These are phyloP conservation scores for Pelochelys cantorii DNA, from an alignment of 2,797 vertebrate genomes.

Conservation along the genomic window DNA sequence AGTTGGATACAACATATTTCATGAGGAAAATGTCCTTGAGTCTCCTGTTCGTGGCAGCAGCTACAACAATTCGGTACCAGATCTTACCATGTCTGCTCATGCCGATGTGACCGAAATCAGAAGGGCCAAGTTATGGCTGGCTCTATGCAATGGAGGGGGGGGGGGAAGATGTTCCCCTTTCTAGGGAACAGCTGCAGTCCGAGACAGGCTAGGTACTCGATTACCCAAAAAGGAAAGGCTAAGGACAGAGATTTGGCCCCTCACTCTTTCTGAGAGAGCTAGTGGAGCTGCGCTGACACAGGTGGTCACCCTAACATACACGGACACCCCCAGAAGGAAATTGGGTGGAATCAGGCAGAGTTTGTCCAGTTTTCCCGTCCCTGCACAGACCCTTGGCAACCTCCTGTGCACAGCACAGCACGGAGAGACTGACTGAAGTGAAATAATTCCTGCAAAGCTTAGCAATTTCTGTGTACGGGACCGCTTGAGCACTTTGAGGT, in stretches of 20 bases:
- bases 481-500: fast-evolving
- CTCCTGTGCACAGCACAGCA: background rate
- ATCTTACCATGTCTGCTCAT: background rate
- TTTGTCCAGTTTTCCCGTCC: background rate
- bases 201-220: background rate
- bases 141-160: background rate
- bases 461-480: background rate
- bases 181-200: background rate
- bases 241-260: background rate
- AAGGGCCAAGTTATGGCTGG: background rate
- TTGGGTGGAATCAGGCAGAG: background rate
- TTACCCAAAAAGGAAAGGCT: background rate
- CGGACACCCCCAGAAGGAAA: background rate
- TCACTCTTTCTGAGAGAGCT: background rate
- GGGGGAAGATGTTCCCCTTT: background rate
- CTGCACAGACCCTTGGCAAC: fast-evolving
- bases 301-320: background rate
- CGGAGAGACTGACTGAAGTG: background rate
- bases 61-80: background rate
- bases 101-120: background rate
- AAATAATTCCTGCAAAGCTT: background rate
- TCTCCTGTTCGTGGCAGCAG: background rate
- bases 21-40: background rate
- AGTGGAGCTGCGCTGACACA: background rate
- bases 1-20: background rate